Evolutionary conservation across 2,888 invertebrate species (phyloP), one percentile per base, ranked within the genome.

Genomic region (Flexamia atlantica): DNA sequence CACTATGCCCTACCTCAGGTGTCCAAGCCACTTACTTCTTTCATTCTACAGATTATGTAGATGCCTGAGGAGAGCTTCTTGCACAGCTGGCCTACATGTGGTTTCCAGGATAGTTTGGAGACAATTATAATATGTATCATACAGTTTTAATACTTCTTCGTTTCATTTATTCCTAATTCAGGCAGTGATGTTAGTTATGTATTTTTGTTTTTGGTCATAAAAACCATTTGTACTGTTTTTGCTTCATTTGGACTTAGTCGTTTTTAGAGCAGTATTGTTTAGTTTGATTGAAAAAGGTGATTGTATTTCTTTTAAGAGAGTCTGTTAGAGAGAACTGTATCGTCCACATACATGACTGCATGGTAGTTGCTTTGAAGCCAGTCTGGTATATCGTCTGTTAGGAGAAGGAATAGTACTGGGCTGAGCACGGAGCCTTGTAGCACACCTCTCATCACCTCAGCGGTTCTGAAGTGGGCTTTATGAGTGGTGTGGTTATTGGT

Each of bases 201-300:
- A n/a, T n/a, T n/a, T n/a, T n/a, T n/a, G n/a, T n/a, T n/a, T n/a
- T n/a, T n/a, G n/a, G n/a, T n/a, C n/a, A n/a, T n/a, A n/a, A n/a
- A 42, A 42, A n/a, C n/a, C n/a, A n/a, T n/a, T n/a, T n/a, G n/a
- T n/a, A n/a, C n/a, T n/a, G n/a, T n/a, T n/a, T 70, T 70, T 9
- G 4, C 32, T 70, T 70, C 30, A 17, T 70, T 70, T 23, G 14
- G 70, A 32, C 30, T 5, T 32, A 32, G 9, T 70, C 32, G 2
- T 70, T 70, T 3, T 28, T 4, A 32, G 10, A 32, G 70, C 70
- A 70, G 70, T 30, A 70, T n/a, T 70, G 70, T 70, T 70, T 70
- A n/a, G 32, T 32, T 32, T 4, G 5, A n/a, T 32, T 70, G n/a
- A 70, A 70, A 70, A 9, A 7, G 3, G 32, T 17, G 2, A 14